A percentile compares a stretch with the other conserved stretches of the same genome.
Evolutionary conservation across 2,113 vertebrate genomes (phyloP).

Genomic region (Amphiprion percula): DNA sequence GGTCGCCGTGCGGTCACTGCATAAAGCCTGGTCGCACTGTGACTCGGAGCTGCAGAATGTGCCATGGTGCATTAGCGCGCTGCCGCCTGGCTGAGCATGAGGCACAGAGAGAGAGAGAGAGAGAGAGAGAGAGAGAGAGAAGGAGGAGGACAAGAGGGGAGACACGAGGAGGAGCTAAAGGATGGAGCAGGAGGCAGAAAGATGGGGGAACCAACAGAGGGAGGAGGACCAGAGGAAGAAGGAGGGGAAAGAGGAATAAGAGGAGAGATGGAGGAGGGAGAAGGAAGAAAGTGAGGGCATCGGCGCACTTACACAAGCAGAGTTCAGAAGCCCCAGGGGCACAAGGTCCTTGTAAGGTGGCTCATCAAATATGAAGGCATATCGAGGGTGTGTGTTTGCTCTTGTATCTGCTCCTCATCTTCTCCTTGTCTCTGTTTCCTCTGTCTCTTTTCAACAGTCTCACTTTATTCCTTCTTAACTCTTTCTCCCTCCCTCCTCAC

Average conservation of each 20-base stretch:
- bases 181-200: conserved; percentile 20
- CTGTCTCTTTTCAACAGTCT: background rate
- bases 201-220: background rate
- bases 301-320: conserved; percentile 83
- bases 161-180: conserved; percentile 44
- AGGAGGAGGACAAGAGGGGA: background rate
- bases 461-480: conserved; percentile 3
- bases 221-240: background rate
- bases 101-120: conserved; percentile 42
- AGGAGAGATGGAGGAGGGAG: background rate
- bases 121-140: conserved; percentile 13
- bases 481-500: conserved; percentile 1
- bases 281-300: conserved; percentile 60
- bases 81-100: conserved; percentile 75
- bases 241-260: background rate
- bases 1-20: conserved; percentile 83
- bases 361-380: conserved; percentile 81
- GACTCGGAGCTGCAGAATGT: conserved; percentile 84
- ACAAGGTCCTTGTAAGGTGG: conserved; percentile 66
- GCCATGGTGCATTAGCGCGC: conserved; percentile 85
- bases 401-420: conserved; percentile 30
- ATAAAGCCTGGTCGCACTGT: conserved; percentile 73
- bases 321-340: conserved; percentile 65
- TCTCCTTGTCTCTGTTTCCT: conserved; percentile 28
- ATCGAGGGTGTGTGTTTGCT: conserved; percentile 50